Evolutionary conservation across 2,888 invertebrate species (phyloP).

Genomic region (Spialia ferax): DNA sequence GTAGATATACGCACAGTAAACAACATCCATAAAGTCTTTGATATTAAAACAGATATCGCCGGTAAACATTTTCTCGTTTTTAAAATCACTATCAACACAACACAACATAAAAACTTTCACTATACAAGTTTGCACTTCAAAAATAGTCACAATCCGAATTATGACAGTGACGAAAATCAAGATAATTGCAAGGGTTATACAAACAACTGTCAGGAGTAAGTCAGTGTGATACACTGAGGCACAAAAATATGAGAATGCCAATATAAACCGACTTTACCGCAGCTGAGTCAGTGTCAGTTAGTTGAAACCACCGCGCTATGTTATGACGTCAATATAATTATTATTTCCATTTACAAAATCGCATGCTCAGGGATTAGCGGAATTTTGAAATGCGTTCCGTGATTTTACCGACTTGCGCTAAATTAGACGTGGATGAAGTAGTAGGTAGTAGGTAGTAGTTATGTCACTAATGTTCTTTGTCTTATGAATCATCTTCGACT

Average conservation of each 20-base stretch:
- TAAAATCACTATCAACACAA: conserved; percentile 29
- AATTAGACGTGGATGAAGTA: too few species aligned
- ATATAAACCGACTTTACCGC: conserved; percentile 62
- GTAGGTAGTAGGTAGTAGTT: too few species aligned
- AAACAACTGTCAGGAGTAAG: conserved; percentile 10
- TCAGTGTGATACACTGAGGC: conserved; percentile 56
- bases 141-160: background rate
- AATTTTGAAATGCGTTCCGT: conserved; percentile 52
- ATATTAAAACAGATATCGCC: conserved; percentile 70
- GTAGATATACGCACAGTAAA: conserved; percentile 68
- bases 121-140: background rate
- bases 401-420: too few species aligned
- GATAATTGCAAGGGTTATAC: conserved; percentile 17
- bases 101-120: background rate
- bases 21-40: conserved; percentile 79
- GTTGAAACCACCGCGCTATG: conserved; percentile 52
- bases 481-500: background rate
- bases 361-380: conserved; percentile 51
- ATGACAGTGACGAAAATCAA: background rate
- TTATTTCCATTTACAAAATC: conserved; percentile 54
- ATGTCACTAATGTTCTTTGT: too few species aligned
- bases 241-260: conserved; percentile 53
- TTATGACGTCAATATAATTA: conserved; percentile 62
- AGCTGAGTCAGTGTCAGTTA: conserved; percentile 58
- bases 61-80: conserved; percentile 65